Evolutionary conservation across 2,797 vertebrate genomes (phyloP), one percentile per base, ranked within the genome.

Genomic region (Fistularia commersonii): DNA sequence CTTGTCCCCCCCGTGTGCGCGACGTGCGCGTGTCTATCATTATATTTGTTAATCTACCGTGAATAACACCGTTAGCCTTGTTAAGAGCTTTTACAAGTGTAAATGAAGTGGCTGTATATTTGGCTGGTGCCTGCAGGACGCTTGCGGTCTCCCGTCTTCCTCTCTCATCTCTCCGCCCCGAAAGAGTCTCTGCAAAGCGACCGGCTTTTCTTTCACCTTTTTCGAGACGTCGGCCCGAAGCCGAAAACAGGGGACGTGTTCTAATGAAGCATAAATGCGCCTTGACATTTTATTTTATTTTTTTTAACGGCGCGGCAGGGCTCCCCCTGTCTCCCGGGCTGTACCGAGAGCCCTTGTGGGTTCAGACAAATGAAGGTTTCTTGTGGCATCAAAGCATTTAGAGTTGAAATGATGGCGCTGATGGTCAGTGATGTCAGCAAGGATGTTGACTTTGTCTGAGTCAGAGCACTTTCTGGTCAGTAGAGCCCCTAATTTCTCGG

Each of bases 401-500:
- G 75, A 81, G 72, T 65, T 73, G 58, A 77, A 77, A 83, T 74
- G 72, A 77, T 78, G 77, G 79, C 77, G 85, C 74, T 83, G 74
- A 85, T 85, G 86, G 84, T 87, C 83, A 84, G 80, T 86, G 87
- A 89, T 85, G 87, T 88, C 83, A 91, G 83, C 70, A 69, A 64
- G 76, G 79, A 83, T 82, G 82, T 85, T 86, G 85, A 84, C 82
- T 86, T 79, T 79, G 77, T 65, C 83, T 88, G 86, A 86, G 72
- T 88, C 86, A 90, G 77, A 80, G 83, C 66, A 78, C 69, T 78
- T 85, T 88, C 69, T 86, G 85, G 83, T 85, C 83, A 83, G 80
- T 63, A 60, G 83, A 87, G 85, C 81, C 82, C 81, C 82, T 84
- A 75, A 80, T 87, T 87, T 81, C 60, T 78, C 72, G 63, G 81